Evolutionary conservation across 2,113 vertebrate genomes (phyloP), one percentile per base, ranked within the genome.

Genomic region (Tragelaphus imberbis): DNA sequence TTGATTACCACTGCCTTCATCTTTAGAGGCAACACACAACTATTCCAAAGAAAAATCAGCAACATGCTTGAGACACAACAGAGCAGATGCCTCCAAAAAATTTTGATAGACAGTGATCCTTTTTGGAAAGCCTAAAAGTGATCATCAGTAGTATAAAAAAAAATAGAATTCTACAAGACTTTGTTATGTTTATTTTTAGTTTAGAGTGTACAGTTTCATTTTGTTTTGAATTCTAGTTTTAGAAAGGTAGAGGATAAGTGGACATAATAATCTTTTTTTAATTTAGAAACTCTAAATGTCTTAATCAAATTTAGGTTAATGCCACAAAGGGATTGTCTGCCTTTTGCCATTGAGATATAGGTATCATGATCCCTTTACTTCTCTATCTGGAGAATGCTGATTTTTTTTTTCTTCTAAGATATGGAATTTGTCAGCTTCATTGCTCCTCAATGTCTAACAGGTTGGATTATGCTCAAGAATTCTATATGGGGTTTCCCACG

Each of bases 141-240:
- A 88, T 59, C 56, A 58, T 92, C 71, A 12, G 15, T 93, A 16
- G 36, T 19, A 16, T 30, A 4, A 4, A 5, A n/a, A 58, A 55
- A 94, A 55, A 12, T 36, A 51, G 13, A 87, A 49, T 92, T 95
- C 95, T 33, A 47, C 2, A 86, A 21, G 61, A 80, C 2, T 44
- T 80, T 49, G 3, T 80, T 71, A 59, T 7, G 36, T 40, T 95
- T 89, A 51, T 79, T 94, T 94, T 94, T 81, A 85, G 25, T 47
- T 97, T 90, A 88, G 30, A 59, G 25, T 84, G 36, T 82, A 21
- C 51, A 56, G 5, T 47, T 77, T 44, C 36, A 44, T 77, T 44
- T 19, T 88, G 44, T 28, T 86, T 81, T 30, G 8, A 96, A 86
- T 25, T 91, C 7, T 91, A 75, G n/a, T 97, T 97, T 95, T 59